phyloP scores from a whole-genome alignment of 1,140 invertebrate genomes.

The Cyphomyrmex costatus region DNA sequence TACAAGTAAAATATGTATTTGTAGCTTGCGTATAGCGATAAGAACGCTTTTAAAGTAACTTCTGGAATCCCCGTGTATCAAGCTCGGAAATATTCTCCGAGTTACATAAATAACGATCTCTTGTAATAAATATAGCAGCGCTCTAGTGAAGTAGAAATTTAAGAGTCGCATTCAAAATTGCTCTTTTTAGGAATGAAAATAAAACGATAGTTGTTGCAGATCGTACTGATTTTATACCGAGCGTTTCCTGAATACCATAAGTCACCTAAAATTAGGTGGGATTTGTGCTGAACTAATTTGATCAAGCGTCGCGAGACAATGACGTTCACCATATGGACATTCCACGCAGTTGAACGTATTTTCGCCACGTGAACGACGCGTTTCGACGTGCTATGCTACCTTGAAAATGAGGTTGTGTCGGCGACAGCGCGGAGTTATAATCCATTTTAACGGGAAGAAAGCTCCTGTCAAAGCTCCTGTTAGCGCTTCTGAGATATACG shows the following conservation, averaged over 20 bases:
- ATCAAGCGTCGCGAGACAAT: neutral
- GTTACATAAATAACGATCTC: neutral
- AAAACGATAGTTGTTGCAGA: conserved; percentile 1
- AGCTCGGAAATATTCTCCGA: neutral
- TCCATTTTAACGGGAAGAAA: conserved; percentile 58
- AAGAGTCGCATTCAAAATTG: neutral
- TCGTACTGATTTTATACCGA: neutral
- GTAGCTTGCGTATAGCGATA: neutral
- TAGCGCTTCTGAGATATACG: conserved; percentile 9
- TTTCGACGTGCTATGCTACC: neutral
- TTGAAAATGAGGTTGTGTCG: conserved; percentile 64
- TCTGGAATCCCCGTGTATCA: neutral
- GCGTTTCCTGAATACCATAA: neutral
- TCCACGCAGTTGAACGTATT: neutral
- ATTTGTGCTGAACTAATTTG: neutral
- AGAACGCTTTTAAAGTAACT: conserved; percentile 20
- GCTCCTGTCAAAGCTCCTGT: conserved; percentile 33
- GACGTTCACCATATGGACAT: neutral
- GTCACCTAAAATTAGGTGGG: neutral
- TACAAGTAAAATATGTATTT: conserved; percentile 21
- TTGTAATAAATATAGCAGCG: neutral
- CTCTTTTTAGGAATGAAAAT: conserved; percentile 1
- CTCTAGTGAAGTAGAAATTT: neutral
- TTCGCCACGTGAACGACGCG: conserved; percentile 8
- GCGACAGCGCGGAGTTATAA: conserved; percentile 32